A percentile compares a stretch with the other conserved stretches of the same genome.
Evolutionary conservation across 2,888 invertebrate species (phyloP).

Genomic region (Isoperla grammatica): DNA sequence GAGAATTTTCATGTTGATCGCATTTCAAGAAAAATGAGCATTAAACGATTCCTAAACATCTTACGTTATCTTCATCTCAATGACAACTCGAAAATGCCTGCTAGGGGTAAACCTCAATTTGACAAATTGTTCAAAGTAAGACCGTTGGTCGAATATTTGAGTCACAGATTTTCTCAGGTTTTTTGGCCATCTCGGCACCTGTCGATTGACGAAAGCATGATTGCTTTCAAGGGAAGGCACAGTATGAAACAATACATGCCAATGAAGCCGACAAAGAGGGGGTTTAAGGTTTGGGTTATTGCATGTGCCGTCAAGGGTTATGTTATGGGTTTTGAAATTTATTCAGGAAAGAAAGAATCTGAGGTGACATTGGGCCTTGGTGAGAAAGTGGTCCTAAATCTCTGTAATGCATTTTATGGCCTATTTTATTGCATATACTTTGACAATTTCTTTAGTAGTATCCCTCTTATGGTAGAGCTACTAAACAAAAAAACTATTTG

Average conservation of each 20-base stretch:
- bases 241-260: conserved; percentile 29
- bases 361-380: no score
- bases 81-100: conserved; percentile 22
- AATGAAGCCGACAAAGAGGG: conserved; percentile 29
- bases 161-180: not conserved
- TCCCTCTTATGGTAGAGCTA: no score
- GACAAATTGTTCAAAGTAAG: conserved; percentile 22
- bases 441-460: no score
- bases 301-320: conserved; percentile 27
- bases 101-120: conserved; percentile 8
- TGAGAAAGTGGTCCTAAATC: no score
- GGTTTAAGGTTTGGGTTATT: conserved; percentile 30
- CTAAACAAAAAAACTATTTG: no score
- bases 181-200: conserved; percentile 2
- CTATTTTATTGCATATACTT: no score
- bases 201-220: conserved; percentile 26
- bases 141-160: conserved; percentile 3
- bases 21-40: not conserved
- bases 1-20: conserved; percentile 7
- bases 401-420: no score
- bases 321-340: conserved; percentile 24
- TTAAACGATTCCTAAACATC: not conserved
- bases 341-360: no score
- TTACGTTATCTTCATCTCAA: conserved; percentile 19
- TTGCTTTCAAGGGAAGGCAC: conserved; percentile 25